Evolutionary conservation across 2,113 vertebrate species (phyloP), one percentile per base, ranked within the genome.

Genomic region (Ptilonorhynchus violaceus): DNA sequence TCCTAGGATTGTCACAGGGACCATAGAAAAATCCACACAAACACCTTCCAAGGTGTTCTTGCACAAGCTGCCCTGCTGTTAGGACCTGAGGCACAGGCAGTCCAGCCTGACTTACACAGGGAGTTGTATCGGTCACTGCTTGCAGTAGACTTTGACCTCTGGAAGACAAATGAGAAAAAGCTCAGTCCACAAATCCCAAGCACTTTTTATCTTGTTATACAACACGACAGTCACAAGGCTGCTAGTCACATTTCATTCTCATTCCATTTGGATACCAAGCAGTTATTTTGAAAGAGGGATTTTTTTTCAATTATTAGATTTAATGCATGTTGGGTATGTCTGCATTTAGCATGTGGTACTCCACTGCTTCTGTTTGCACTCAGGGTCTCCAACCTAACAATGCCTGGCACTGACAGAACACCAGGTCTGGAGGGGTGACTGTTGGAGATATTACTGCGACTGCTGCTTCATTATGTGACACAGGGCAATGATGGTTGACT

Each of bases 161-260:
- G 76, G 70, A 96, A 97, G 90, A 86, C 56, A 96, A 95, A 90
- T 5, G 79, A 94, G 82, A 91, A 94, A 95, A 75, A 89, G 49
- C 70, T 95, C 94, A 92, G 41, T 74, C 83, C 69, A 69, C 78
- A 96, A 94, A 95, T 94, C 85, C 95, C 92, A 84, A 70, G 72
- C 55, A 67, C 64, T 92, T 96, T 94, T 94, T 86, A 95, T 96
- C 96, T 93, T 23, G 52, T 96, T 96, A 96, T 85, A 92, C 94
- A 96, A 96, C 95, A 93, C 63, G 89, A 53, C 53, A 77, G 92
- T 97, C 92, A 95, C 90, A 88, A 90, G 94, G 95, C 77, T 4
- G 4, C 79, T 49, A 28, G 75, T 56, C 82, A 24, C 75, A 60
- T 88, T 92, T 90, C 35, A 41, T 92, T 92, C 59, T 68, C 64